phyloP scores from a whole-genome alignment of 1,140 invertebrate genomes.

The Nasonia giraulti region DNA sequence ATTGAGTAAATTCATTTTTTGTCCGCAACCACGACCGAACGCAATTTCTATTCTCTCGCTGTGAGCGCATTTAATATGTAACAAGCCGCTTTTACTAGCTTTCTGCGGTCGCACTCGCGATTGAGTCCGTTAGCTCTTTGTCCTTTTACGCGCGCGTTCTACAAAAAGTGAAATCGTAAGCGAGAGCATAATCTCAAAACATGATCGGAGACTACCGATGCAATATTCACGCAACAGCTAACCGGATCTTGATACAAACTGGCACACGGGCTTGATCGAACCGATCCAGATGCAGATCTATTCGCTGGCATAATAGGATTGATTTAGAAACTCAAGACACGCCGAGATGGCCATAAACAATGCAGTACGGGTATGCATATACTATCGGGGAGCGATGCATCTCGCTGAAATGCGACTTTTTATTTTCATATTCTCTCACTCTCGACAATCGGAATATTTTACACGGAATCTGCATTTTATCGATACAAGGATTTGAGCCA shows the following conservation, averaged over 20 bases:
- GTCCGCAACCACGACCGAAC: background rate
- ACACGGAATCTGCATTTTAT: constrained; percentile 27
- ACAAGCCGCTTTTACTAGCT: constrained; percentile 41
- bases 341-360: too few relatives aligned
- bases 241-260: constrained; percentile 57
- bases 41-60: constrained; percentile 38
- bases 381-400: too few relatives aligned
- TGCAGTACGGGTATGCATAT: too few relatives aligned
- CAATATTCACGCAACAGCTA: constrained; percentile 18
- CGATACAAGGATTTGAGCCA: constrained; percentile 32
- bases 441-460: constrained; percentile 26
- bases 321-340: constrained; percentile 55
- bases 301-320: constrained; percentile 66
- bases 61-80: constrained; percentile 42
- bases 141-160: constrained; percentile 18
- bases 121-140: constrained; percentile 47
- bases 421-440: constrained; percentile 20
- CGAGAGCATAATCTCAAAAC: background rate
- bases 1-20: constrained; percentile 39
- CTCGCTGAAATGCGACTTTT: background rate
- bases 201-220: constrained; percentile 30
- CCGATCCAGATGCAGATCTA: constrained; percentile 61
- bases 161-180: background rate
- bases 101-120: constrained; percentile 16
- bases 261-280: constrained; percentile 62